Base-by-base conservation (phyloP, 2,797 vertebrate species). In the Catostomus latipinnis region DNA sequence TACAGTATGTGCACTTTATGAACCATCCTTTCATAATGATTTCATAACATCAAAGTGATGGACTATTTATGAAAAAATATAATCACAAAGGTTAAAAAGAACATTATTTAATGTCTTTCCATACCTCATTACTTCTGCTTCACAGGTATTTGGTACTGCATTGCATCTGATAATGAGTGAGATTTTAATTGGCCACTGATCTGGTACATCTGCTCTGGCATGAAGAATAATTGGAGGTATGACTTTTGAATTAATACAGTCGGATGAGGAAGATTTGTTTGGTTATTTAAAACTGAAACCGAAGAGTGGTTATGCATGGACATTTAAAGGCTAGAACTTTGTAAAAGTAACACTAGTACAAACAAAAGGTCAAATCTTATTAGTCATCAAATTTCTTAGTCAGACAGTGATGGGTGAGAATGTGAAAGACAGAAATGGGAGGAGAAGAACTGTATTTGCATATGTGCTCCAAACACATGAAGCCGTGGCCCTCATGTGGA, bases 171-270 rank as follows among this genome's bases (percentile, higher is more conserved):
- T 78, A 78, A 82, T 79, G 65, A 80, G 69, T 56, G 22, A 45
- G 54, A 46, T 71, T 86, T 84, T 82, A 82, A 82, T 82, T 80
- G 71, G 74, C 56, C 45, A 43, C 71, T 71, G 66, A 68, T 78
- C 49, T 8, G 60, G 12, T 69, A 22, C 34, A 9, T 61, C 65
- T 70, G 70, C 43, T 79, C 61, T 76, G 50, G 60, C 52, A 57
- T n/a, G 12, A 53, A 22, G 60, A 9, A 85, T 83, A 76, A 85
- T 85, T 81, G 65, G 22, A 53, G 68, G 60, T 81, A 45, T 61
- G 68, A 79, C 72, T 82, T 72, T 58, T 49, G 60, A 68, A 79
- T 81, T 63, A 75, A 43, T 57, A 69, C 74, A 78, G 78, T 54
- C 73, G 22, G 61, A 63, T 53, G 14, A 65, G n/a, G 56, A 66